phyloP scores from a whole-genome alignment of 2,888 invertebrate species.

The Aporophyla nigra region DNA sequence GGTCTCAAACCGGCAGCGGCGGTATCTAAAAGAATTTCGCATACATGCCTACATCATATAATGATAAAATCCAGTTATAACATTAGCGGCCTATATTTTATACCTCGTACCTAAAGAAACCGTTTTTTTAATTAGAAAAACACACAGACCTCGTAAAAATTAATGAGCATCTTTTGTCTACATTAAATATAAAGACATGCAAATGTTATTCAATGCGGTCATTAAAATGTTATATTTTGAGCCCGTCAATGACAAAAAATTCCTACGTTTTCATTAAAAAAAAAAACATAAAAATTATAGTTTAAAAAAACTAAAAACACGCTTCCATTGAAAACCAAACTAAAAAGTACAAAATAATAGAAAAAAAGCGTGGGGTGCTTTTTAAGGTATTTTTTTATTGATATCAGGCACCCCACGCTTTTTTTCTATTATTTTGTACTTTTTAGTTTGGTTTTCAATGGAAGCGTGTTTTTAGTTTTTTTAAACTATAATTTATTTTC shows the following conservation, averaged over 20 bases:
- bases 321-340: too few species aligned
- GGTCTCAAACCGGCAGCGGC: not conserved
- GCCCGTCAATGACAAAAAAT: not conserved
- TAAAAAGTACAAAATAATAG: too few species aligned
- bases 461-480: too few species aligned
- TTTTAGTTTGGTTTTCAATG: too few species aligned
- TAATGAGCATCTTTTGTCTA: not conserved
- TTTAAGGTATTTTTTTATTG: too few species aligned
- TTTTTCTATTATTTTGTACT: too few species aligned
- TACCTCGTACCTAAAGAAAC: not conserved
- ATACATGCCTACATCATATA: not conserved
- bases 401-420: too few species aligned
- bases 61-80: not conserved
- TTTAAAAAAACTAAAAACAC: too few species aligned
- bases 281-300: not conserved
- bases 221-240: not conserved
- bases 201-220: not conserved
- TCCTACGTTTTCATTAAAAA: not conserved
- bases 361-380: too few species aligned
- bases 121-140: not conserved
- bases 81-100: not conserved
- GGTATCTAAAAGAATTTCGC: not conserved
- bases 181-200: not conserved
- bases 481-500: too few species aligned
- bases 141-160: not conserved